Evolutionary conservation across 1,140 invertebrate species (phyloP).

Genomic region (Lucilia cuprina): DNA sequence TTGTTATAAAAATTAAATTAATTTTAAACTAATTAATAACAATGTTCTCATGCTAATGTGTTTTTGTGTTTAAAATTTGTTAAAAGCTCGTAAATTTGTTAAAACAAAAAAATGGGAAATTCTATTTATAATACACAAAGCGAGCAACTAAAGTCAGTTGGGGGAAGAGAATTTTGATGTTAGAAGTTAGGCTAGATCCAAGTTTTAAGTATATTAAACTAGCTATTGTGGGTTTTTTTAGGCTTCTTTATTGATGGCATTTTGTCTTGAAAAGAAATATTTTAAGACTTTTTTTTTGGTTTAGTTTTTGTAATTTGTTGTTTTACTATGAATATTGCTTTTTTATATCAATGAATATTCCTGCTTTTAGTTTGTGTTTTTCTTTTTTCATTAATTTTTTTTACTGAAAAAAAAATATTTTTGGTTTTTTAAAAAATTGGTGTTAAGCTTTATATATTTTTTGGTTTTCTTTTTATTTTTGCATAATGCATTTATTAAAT

Average conservation of each 20-base stretch:
- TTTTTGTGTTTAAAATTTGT: no score
- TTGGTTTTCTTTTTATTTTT: background rate
- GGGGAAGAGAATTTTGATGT: background rate
- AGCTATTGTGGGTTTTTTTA: no score
- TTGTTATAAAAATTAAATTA: background rate
- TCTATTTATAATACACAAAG: no score
- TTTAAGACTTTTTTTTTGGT: background rate
- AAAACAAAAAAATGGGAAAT: no score
- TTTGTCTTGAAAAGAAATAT: background rate
- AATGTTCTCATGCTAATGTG: no score
- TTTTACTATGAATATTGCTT: conserved; percentile 12
- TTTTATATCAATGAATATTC: conserved; percentile 11
- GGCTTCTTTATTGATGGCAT: background rate
- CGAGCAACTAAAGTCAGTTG: no score
- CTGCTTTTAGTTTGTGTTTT: background rate
- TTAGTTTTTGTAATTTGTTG: background rate
- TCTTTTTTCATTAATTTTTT: background rate
- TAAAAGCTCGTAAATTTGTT: no score
- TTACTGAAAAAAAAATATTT: background rate
- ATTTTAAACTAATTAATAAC: background rate
- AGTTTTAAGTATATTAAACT: no score
- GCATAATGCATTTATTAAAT: background rate
- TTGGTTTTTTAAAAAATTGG: background rate
- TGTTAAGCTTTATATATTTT: background rate
- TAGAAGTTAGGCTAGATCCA: no score